Conservation (phyloP, 1,140 invertebrate genomes). For the Whitmania pigra region DNA sequence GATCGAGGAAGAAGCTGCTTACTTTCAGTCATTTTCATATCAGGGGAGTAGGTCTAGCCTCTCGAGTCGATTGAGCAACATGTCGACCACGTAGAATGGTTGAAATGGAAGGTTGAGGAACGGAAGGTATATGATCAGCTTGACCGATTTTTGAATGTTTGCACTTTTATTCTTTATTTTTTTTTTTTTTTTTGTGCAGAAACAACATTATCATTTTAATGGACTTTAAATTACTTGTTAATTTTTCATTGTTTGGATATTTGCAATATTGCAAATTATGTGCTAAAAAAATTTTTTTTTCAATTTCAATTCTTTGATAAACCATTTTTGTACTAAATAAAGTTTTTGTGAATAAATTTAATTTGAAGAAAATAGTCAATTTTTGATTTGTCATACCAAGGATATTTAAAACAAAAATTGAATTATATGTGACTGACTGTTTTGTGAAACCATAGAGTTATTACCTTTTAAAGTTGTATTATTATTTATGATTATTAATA, state of each 20-base stretch:
- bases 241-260: not conserved
- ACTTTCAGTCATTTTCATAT: slow-evolving; percentile 68
- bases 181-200: not conserved
- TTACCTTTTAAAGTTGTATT: no score
- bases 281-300: not conserved
- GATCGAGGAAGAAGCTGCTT: slow-evolving; percentile 47
- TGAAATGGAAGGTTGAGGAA: not conserved
- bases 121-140: no score
- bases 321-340: slow-evolving; percentile 42
- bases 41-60: slow-evolving; percentile 42
- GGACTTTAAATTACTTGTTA: not conserved
- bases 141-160: no score
- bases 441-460: no score
- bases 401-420: no score
- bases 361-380: no score
- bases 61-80: slow-evolving; percentile 24
- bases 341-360: no score
- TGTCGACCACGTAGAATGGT: slow-evolving; percentile 12
- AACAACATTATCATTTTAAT: not conserved
- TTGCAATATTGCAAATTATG: not conserved
- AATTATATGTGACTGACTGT: no score
- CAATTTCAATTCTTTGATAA: slow-evolving; percentile 30
- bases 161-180: not conserved
- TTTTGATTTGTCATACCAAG: no score
- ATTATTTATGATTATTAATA: no score